Conservation (phyloP, 2,113 vertebrate species). For the Anas platyrhynchos region DNA sequence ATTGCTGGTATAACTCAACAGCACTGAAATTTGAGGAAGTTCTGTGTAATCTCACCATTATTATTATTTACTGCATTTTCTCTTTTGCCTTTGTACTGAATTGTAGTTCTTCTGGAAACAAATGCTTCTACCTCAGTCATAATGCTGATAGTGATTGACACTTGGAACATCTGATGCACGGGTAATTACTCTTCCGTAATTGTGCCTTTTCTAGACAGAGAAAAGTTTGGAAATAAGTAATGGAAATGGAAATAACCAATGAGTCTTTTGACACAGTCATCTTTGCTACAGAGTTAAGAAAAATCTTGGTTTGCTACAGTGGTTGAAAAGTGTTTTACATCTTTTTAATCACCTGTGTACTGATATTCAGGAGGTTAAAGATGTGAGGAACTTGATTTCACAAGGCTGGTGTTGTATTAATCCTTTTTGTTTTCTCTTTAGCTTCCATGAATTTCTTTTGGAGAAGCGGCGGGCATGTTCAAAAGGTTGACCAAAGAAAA, state of each 20-base stretch:
- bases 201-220: neutral
- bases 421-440: neutral
- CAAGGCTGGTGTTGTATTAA: neutral
- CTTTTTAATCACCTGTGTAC: neutral
- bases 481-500: neutral
- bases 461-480: neutral
- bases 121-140: neutral
- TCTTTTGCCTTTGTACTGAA: neutral
- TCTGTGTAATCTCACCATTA: neutral
- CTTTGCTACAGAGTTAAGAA: neutral
- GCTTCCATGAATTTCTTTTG: neutral
- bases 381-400: neutral
- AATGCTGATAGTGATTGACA: neutral
- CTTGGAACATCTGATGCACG: neutral
- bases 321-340: neutral
- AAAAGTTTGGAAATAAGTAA: neutral
- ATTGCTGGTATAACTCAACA: neutral
- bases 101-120: neutral
- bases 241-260: neutral
- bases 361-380: neutral
- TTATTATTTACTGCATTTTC: neutral
- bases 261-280: neutral
- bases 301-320: neutral
- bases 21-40: neutral
- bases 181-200: neutral